Evolutionary conservation across 2,888 invertebrate species (phyloP), one percentile per base, ranked within the genome.

Genomic region (Antheraea yamamai): DNA sequence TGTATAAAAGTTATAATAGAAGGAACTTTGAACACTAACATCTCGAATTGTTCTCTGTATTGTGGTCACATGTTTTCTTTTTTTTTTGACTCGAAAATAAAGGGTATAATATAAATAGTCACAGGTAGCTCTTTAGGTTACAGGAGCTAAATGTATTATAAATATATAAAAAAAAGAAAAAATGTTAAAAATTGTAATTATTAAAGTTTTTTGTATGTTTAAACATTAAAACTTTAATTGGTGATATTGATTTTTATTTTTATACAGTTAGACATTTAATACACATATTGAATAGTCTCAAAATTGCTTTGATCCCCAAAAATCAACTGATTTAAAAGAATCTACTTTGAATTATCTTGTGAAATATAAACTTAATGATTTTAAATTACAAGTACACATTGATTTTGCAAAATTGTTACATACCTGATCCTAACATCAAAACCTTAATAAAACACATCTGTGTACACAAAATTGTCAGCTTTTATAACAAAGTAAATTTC

Each of bases 211-310:
- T 88, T 81, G 82, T 87, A 82, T 91, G 87, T 88, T 83, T 80
- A 81, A 81, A 85, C 85, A 94, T 91, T 89, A 88, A 93, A 94
- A 94, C 94, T 94, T 91, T 91, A 84, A 87, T 94, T 91, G 76
- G 79, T 83, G 81, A 81, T 81, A 20, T 83, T 83, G 84, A 77
- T 81, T 92, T 90, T 93, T 83, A 88, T 90, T 91, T 84, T 30
- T 66, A 23, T 73, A 72, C 8, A 16, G 26, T 30, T 18, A 23
- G 39, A 8, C 30, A 16, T 66, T 14, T 4, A 16, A 16, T 66
- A 16, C 26, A 66, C 0, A 16, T 26, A 66, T 16, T 30, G 7
- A 30, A 26, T 26, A 66, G 14, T 66, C 20, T 14, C 2, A 61
- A 23, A 61, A 23, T 8, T 55, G 20, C 16, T 55, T 47, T 47